A percentile compares a stretch with the other conserved stretches of the same genome.
These are phyloP conservation scores for rabbit (Oryctolagus cuniculus) DNA, from an alignment of 2,113 vertebrate genomes.

Conservation along the genomic window mOryCun1.1 NC_091438.1:147694501-147695000, in stretches of 20 bases:
- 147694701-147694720: not conserved
- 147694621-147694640: not conserved
- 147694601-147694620: not conserved
- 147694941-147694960: not conserved
- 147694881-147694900: no score
- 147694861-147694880: not conserved
- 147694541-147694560: not conserved
- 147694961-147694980: not conserved
- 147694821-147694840: not conserved
- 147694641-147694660: not conserved
- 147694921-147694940: not conserved
- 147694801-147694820: rapidly evolving
- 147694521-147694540: not conserved
- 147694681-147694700: not conserved
- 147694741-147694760: not conserved
- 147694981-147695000: not conserved
- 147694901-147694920: not conserved
- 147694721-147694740: not conserved
- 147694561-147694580: not conserved
- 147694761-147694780: not conserved
- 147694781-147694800: not conserved
- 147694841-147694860: not conserved
- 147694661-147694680: not conserved
- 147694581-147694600: not conserved
- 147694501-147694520: no score